phyloP scores from a whole-genome alignment of 2,113 vertebrate genomes.

The Pollimyrus isidori region DNA sequence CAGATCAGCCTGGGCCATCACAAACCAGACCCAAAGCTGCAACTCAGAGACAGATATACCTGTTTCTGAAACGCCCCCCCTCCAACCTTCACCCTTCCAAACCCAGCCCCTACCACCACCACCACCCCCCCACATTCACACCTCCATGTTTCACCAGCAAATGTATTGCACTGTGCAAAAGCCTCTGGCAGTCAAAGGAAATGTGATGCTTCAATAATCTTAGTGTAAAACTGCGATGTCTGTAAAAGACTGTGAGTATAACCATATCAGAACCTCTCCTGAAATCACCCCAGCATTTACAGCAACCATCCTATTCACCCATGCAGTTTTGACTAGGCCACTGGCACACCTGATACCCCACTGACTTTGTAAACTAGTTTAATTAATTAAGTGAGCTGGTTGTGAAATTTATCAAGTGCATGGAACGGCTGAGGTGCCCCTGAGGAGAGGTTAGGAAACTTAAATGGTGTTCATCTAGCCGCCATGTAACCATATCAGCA shows the following conservation, averaged over 20 bases:
- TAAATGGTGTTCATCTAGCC: neutral
- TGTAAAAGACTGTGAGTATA: neutral
- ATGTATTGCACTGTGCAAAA: conserved; percentile 12
- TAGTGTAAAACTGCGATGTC: neutral
- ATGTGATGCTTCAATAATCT: neutral
- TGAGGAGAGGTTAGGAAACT: neutral
- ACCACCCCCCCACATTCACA: neutral
- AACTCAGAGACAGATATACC: conserved; percentile 67
- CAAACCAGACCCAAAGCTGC: conserved; percentile 56
- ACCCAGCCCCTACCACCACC: neutral
- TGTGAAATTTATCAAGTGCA: neutral
- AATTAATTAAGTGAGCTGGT: neutral
- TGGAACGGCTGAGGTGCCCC: neutral
- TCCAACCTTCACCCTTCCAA: neutral
- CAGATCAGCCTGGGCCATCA: conserved; percentile 65
- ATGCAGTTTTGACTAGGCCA: neutral
- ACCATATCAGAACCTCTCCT: neutral
- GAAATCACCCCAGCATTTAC: neutral
- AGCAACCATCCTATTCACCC: neutral
- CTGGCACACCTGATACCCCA: neutral
- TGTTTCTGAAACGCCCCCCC: conserved; percentile 54
- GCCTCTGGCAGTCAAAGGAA: neutral
- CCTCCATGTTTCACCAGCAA: conserved; percentile 4
- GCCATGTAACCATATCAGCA: neutral
- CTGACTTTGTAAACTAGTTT: neutral